Evolutionary conservation across 2,888 invertebrate species (phyloP).

Genomic region (Lithophane ornitopus): DNA sequence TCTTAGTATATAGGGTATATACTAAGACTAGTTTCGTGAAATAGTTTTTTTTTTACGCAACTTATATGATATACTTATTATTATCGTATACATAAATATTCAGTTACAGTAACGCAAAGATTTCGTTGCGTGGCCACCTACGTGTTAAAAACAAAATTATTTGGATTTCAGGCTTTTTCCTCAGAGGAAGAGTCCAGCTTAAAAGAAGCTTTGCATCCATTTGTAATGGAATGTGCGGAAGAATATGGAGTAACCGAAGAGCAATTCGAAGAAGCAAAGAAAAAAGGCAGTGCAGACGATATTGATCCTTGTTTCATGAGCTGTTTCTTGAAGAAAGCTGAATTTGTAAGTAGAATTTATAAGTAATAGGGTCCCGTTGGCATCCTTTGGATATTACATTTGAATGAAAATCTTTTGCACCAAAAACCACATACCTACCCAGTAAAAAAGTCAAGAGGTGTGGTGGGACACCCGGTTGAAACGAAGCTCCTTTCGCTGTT

Average conservation of each 20-base stretch:
- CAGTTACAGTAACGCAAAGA: background rate
- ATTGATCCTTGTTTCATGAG: conserved; percentile 72
- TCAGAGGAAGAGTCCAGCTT: conserved; percentile 48
- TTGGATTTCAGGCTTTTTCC: conserved; percentile 40
- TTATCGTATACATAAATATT: no score
- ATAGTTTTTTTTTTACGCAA: background rate
- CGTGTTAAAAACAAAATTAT: background rate
- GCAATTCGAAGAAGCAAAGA: conserved; percentile 64
- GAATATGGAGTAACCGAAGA: conserved; percentile 67
- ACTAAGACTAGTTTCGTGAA: background rate
- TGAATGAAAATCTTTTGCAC: background rate
- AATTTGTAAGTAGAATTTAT: conserved; percentile 69
- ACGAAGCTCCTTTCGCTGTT: no score
- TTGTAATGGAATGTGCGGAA: conserved; percentile 55
- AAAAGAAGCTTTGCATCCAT: conserved; percentile 39
- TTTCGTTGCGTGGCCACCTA: background rate
- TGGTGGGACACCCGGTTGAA: no score
- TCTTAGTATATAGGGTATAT: background rate
- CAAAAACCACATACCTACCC: no score
- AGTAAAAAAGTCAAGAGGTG: no score
- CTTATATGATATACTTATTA: no score
- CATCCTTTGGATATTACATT: background rate
- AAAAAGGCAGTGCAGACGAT: conserved; percentile 44
- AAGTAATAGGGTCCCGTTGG: no score
- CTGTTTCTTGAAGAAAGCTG: conserved; percentile 72